Conservation (phyloP, 2,888 invertebrate species). For the Conistra vaccinii region DNA sequence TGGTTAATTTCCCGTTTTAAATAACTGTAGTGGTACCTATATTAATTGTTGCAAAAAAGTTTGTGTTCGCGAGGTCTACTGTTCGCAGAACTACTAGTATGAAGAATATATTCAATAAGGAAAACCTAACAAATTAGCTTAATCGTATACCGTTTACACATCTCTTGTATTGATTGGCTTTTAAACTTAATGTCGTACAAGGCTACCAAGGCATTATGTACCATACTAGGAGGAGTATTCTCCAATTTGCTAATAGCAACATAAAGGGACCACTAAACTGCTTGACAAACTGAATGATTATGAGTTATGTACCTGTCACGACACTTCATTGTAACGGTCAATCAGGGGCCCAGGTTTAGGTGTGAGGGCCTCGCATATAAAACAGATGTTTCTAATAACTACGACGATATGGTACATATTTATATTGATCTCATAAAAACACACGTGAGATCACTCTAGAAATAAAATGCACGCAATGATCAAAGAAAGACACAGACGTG, state of each 20-base stretch:
- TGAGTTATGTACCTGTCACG: conserved; percentile 45
- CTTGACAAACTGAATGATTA: conserved; percentile 37
- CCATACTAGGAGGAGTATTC: conserved; percentile 4
- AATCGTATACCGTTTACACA: conserved; percentile 21
- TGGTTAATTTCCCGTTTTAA: too few relatives aligned
- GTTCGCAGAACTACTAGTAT: too few relatives aligned
- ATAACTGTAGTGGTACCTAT: too few relatives aligned
- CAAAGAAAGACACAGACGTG: conserved; percentile 41
- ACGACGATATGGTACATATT: conserved; percentile 3
- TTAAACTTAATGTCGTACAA: conserved; percentile 21
- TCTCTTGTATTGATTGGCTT: conserved; percentile 12
- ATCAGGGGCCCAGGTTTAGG: neutral
- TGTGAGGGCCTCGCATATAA: neutral
- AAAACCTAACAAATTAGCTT: conserved; percentile 21
- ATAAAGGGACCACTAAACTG: conserved; percentile 33
- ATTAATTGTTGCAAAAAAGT: too few relatives aligned
- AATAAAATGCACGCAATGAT: conserved; percentile 38
- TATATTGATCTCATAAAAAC: conserved; percentile 24
- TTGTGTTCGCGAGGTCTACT: too few relatives aligned
- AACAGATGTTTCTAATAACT: neutral
- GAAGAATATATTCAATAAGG: neutral
- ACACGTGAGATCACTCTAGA: conserved; percentile 16
- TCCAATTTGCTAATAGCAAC: conserved; percentile 27
- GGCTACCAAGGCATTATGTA: conserved; percentile 26
- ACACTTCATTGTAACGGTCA: conserved; percentile 17